These are phyloP conservation scores for Chorisops tibialis DNA, from an alignment of 2,888 invertebrate genomes.

Conservation along the genomic window DNA sequence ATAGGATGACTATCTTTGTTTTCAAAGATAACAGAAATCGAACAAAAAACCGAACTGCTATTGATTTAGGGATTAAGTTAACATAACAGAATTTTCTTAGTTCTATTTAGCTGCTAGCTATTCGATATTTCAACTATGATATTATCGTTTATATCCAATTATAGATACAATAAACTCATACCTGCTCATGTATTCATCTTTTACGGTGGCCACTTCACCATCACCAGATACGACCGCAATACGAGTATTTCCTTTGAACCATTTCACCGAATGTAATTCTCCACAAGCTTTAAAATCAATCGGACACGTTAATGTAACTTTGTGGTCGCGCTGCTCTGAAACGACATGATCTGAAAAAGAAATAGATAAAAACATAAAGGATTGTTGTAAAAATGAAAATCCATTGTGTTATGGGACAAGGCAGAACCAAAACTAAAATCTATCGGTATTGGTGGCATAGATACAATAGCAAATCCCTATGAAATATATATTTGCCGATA, in stretches of 20 bases:
- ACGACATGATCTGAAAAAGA: slow-evolving; percentile 46
- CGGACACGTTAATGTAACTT: slow-evolving; percentile 64
- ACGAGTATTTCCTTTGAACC: slow-evolving; percentile 63
- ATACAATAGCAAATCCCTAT: not conserved
- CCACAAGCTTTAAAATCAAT: slow-evolving; percentile 67
- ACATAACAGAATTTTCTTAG: no score
- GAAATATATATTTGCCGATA: not conserved
- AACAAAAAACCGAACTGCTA: no score
- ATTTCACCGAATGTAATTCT: slow-evolving; percentile 73
- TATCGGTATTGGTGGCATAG: not conserved
- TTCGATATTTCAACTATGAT: no score
- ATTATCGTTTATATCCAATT: no score
- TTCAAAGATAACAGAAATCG: no score
- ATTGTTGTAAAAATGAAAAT: not conserved
- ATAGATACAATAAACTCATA: no score
- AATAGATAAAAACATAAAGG: slow-evolving; percentile 11
- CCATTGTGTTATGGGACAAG: not conserved
- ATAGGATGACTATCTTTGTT: no score
- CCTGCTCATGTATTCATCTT: slow-evolving; percentile 48
- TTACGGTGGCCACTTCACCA: slow-evolving; percentile 49
- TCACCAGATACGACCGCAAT: slow-evolving; percentile 52
- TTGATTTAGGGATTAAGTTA: no score
- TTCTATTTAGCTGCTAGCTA: no score
- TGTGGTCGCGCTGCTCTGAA: slow-evolving; percentile 48
- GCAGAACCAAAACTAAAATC: not conserved